phyloP scores from a whole-genome alignment of 2,888 invertebrate genomes.

The Melanostoma mellinum region DNA sequence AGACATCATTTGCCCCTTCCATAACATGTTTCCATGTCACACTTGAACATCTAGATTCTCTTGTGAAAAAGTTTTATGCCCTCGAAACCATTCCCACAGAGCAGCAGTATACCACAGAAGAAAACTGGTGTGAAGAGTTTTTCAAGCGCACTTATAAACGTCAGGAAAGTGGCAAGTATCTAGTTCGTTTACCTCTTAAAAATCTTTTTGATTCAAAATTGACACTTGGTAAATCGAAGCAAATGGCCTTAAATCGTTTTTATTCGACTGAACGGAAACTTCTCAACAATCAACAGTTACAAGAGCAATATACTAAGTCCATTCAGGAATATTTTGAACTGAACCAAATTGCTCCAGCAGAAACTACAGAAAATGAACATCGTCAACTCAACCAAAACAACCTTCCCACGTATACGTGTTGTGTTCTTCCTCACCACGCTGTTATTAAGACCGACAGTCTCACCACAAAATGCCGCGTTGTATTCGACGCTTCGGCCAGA shows the following conservation, averaged over 20 bases:
- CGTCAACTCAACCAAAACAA: conserved; percentile 3
- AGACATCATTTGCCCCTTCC: neutral
- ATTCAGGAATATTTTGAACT: conserved; percentile 44
- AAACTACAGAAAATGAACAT: conserved; percentile 52
- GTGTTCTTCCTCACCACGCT: conserved; percentile 61
- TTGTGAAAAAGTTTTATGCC: conserved; percentile 13
- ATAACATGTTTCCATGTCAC: conserved; percentile 13
- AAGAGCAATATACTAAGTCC: conserved; percentile 9
- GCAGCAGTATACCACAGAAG: conserved; percentile 20
- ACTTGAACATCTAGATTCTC: conserved; percentile 3
- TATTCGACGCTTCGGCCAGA: conserved; percentile 40
- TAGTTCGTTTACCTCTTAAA: conserved; percentile 48
- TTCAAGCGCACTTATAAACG: conserved; percentile 30
- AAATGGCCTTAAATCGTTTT: conserved; percentile 53
- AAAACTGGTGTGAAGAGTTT: conserved; percentile 54
- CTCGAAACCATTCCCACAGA: conserved; percentile 14
- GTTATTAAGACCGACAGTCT: conserved; percentile 57
- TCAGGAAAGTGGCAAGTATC: conserved; percentile 36
- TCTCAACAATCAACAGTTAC: neutral
- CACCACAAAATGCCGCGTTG: conserved; percentile 57
- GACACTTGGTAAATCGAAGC: conserved; percentile 32
- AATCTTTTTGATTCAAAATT: conserved; percentile 24
- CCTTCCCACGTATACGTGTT: conserved; percentile 2
- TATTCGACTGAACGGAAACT: conserved; percentile 28
- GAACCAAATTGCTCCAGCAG: conserved; percentile 42